Percentiles rank a stretch among this genome's conserved stretches.
Evolutionary conservation across 1,140 invertebrate species (phyloP).

Genomic region (Leptoteleia sp.): DNA sequence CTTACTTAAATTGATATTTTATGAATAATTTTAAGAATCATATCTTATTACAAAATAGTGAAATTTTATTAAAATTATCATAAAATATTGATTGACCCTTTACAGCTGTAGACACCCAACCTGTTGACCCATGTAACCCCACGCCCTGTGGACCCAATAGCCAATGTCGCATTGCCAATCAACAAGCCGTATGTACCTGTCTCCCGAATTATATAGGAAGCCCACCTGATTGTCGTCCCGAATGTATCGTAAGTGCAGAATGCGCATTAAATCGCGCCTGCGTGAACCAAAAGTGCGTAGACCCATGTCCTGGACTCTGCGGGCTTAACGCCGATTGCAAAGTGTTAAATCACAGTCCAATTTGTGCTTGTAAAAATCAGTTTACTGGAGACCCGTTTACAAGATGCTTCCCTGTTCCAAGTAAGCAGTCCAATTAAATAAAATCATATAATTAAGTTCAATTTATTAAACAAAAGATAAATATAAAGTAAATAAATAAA

Average conservation of each 20-base stretch:
- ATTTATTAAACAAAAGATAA: neutral
- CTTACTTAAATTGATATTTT: no score
- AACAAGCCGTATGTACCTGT: constrained; percentile 90
- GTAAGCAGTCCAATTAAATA: constrained; percentile 6
- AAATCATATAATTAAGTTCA: neutral
- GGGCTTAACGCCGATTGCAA: constrained; percentile 91
- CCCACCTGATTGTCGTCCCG: constrained; percentile 90
- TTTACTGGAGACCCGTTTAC: constrained; percentile 82
- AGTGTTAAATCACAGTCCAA: constrained; percentile 90
- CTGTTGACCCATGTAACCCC: constrained; percentile 86
- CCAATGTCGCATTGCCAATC: constrained; percentile 86
- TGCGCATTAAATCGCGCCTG: constrained; percentile 90
- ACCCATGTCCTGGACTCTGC: constrained; percentile 90
- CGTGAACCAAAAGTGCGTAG: constrained; percentile 87
- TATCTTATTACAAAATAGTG: no score
- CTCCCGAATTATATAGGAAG: constrained; percentile 88
- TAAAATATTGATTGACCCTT: constrained; percentile 21
- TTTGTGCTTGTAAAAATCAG: constrained; percentile 88
- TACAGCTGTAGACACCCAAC: constrained; percentile 25
- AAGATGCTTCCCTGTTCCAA: constrained; percentile 73
- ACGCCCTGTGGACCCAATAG: constrained; percentile 92
- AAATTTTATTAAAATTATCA: neutral
- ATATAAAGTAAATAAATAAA: no score
- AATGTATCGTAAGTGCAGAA: constrained; percentile 90
- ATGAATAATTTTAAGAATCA: no score